A percentile compares a stretch with the other conserved stretches of the same genome.
These are phyloP conservation scores for Listronotus bonariensis DNA, from an alignment of 1,140 invertebrate species.

Conservation along the genomic window DNA sequence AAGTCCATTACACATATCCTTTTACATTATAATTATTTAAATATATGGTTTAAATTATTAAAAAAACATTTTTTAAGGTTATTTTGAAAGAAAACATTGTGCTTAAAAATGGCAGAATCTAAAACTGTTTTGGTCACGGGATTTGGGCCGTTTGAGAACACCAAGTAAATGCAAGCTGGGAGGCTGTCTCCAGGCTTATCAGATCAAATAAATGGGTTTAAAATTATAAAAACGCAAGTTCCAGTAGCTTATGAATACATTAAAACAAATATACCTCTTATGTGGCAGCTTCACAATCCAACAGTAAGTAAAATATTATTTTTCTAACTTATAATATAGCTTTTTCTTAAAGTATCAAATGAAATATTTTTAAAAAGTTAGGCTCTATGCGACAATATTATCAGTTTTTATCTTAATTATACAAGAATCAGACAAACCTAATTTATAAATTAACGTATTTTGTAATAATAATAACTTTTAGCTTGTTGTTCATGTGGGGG, in stretches of 20 bases:
- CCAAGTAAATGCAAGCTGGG: constrained; percentile 77
- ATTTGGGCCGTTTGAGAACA: constrained; percentile 76
- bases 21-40: no score
- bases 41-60: no score
- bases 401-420: no score
- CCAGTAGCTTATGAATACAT: constrained; percentile 71
- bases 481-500: constrained; percentile 70
- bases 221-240: constrained; percentile 65
- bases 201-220: constrained; percentile 58
- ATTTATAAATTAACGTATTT: no score
- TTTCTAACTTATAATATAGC: background rate
- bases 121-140: constrained; percentile 64
- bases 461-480: constrained; percentile 42
- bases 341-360: no score
- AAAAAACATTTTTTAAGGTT: no score
- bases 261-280: constrained; percentile 61
- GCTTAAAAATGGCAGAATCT: constrained; percentile 2
- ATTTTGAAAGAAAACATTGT: constrained; percentile 39
- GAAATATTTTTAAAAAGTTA: no score
- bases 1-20: no score
- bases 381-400: no score
- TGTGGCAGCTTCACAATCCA: constrained; percentile 70
- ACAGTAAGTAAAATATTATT: constrained; percentile 58
- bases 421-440: no score
- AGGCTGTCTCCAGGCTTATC: constrained; percentile 69